Percentiles rank a stretch among this genome's conserved stretches.
Evolutionary conservation across 2,888 invertebrate genomes (phyloP).

Genomic region (Agonopterix subpropinquella): DNA sequence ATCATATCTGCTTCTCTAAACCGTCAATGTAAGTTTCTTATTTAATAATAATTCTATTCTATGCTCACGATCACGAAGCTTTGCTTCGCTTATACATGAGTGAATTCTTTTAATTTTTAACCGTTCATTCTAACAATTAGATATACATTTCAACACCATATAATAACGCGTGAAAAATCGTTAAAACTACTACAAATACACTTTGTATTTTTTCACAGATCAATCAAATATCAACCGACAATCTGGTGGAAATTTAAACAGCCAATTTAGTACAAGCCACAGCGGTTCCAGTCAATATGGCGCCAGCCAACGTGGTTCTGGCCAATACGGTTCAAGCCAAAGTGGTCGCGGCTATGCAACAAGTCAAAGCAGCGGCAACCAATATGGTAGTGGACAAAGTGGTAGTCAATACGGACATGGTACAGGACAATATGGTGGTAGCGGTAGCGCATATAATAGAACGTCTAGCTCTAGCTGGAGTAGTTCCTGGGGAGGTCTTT

Average conservation of each 20-base stretch:
- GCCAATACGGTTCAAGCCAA: constrained; percentile 7
- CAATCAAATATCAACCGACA: too few species aligned
- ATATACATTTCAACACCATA: too few species aligned
- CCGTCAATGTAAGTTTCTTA: too few species aligned
- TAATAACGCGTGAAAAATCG: too few species aligned
- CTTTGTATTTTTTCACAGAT: too few species aligned
- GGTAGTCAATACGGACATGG: constrained; percentile 9
- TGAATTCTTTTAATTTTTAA: too few species aligned
- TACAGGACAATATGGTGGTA: constrained; percentile 5
- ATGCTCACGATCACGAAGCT: too few species aligned
- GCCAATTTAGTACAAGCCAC: not conserved
- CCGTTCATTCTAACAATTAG: too few species aligned
- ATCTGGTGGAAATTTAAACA: not conserved
- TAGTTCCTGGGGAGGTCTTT: constrained; percentile 33
- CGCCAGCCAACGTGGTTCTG: not conserved
- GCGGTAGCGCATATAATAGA: constrained; percentile 18
- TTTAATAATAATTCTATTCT: too few species aligned
- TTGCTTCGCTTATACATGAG: too few species aligned
- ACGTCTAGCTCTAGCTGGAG: constrained; percentile 39
- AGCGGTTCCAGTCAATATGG: constrained; percentile 2
- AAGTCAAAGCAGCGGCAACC: not conserved
- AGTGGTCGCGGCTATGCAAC: not conserved
- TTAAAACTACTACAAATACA: too few species aligned
- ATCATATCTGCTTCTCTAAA: too few species aligned
- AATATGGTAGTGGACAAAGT: constrained; percentile 3